phyloP scores from a whole-genome alignment of 2,113 vertebrate genomes.

The Cyprinodon tularosa region DNA sequence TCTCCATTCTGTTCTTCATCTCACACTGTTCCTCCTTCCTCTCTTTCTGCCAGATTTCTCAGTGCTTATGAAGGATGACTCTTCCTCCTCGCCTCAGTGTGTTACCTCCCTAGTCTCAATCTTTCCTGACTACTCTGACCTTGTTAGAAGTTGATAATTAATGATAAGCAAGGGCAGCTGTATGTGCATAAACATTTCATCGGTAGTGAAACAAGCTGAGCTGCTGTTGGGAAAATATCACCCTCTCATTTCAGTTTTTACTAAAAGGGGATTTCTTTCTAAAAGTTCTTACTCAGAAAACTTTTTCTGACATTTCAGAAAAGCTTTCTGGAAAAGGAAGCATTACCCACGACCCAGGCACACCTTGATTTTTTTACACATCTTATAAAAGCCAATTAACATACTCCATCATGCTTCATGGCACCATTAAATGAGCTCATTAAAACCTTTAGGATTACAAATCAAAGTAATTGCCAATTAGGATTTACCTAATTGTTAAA shows the following conservation, averaged over 20 bases:
- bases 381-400: conserved; percentile 73
- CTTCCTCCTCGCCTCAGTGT: conserved; percentile 66
- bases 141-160: conserved; percentile 75
- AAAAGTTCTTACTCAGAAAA: conserved; percentile 23
- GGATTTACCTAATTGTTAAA: conserved; percentile 80
- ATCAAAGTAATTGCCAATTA: conserved; percentile 83
- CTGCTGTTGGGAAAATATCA: conserved; percentile 47
- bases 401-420: conserved; percentile 76
- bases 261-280: conserved; percentile 18
- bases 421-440: conserved; percentile 79
- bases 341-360: conserved; percentile 45
- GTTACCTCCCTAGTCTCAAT: conserved; percentile 64
- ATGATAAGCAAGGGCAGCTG: conserved; percentile 60
- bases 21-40: conserved; percentile 32
- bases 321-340: conserved; percentile 16
- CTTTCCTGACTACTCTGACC: conserved; percentile 73
- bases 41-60: conserved; percentile 21
- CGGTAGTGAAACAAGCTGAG: conserved; percentile 43
- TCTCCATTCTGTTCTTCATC: conserved; percentile 42
- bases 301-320: conserved; percentile 33
- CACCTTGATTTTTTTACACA: conserved; percentile 63
- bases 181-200: conserved; percentile 61
- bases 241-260: conserved; percentile 37
- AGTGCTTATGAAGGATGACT: conserved; percentile 64
- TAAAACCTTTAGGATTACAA: conserved; percentile 78